A percentile compares a stretch with the other conserved stretches of the same genome.
Conservation (phyloP, 1,140 invertebrate species). For the Trypoxylus dichotomus region DNA sequence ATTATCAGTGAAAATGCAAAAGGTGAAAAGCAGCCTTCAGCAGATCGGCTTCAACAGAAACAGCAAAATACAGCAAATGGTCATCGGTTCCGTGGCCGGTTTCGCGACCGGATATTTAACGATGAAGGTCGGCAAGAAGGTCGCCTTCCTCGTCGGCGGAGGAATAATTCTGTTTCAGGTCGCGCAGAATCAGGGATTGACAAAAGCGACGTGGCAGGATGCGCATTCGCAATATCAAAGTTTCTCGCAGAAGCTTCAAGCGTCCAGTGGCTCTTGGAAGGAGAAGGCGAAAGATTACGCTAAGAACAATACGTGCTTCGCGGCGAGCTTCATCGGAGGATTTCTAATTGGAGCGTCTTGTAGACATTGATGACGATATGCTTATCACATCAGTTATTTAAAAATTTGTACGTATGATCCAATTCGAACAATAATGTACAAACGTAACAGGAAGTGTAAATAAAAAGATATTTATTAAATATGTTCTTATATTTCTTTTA, state of each 20-base stretch:
- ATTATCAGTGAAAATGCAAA: constrained; percentile 24
- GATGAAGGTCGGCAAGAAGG: constrained; percentile 31
- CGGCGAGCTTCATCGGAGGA: constrained; percentile 32
- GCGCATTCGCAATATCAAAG: constrained; percentile 61
- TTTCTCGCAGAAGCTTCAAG: constrained; percentile 67
- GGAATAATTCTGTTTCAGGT: constrained; percentile 18
- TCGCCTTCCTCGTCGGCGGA: constrained; percentile 27
- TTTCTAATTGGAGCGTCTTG: constrained; percentile 29
- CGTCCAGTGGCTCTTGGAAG: not conserved
- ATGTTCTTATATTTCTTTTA: too few species aligned
- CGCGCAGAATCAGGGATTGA: constrained; percentile 9
- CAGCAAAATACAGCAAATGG: constrained; percentile 83
- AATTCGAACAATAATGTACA: too few species aligned
- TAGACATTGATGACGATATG: not conserved
- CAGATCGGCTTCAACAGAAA: constrained; percentile 71
- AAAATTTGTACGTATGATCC: too few species aligned
- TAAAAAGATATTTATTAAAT: too few species aligned
- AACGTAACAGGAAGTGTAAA: too few species aligned
- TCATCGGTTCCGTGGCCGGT: constrained; percentile 83
- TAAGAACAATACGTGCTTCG: constrained; percentile 23
- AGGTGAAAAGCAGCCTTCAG: not conserved
- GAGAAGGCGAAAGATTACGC: not conserved
- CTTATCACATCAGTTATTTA: too few species aligned
- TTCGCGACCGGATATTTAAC: constrained; percentile 58
- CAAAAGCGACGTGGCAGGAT: constrained; percentile 29